These are phyloP conservation scores for Coenobita brevimanus DNA, from an alignment of 1,140 invertebrate species.

Conservation along the genomic window DNA sequence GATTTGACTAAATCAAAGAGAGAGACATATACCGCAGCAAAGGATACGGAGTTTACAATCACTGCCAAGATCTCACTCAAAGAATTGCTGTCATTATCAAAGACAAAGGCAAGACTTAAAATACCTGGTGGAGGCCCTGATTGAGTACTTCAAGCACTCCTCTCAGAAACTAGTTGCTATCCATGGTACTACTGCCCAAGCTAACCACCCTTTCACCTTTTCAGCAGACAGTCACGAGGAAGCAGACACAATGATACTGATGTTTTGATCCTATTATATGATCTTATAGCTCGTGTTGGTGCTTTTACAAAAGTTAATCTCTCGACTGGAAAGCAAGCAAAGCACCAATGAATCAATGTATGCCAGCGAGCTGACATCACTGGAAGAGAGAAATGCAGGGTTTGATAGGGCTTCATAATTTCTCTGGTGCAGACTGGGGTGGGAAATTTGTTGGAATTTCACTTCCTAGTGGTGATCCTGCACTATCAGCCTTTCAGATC, in stretches of 20 bases:
- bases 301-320: neutral
- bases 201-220: neutral
- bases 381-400: neutral
- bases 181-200: neutral
- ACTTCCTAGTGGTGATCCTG: too few relatives aligned
- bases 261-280: neutral
- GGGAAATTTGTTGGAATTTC: conserved; percentile 20
- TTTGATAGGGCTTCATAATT: neutral
- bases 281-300: neutral
- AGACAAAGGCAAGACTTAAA: neutral
- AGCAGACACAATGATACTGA: neutral
- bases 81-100: neutral
- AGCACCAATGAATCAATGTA: too few relatives aligned
- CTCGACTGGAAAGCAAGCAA: neutral
- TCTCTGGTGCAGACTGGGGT: neutral
- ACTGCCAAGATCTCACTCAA: neutral
- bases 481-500: too few relatives aligned
- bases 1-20: neutral
- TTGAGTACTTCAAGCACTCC: neutral
- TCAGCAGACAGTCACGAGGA: neutral
- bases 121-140: neutral
- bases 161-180: neutral
- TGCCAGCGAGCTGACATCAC: neutral
- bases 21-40: neutral
- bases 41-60: neutral